Evolutionary conservation across 2,113 vertebrate species (phyloP).

Genomic region (Fulmarus glacialis): DNA sequence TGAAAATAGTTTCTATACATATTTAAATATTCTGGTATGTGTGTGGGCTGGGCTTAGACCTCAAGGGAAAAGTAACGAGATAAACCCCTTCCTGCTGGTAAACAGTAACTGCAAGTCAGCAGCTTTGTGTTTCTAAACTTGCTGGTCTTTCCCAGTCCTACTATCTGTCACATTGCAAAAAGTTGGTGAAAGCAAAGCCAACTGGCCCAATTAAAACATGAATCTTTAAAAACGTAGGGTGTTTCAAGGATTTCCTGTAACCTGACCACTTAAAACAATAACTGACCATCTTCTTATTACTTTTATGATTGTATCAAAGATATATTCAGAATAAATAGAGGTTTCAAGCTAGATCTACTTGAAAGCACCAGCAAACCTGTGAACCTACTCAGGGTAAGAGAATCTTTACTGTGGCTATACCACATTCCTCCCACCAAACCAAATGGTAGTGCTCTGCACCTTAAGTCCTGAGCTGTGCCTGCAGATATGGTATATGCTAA

Average conservation of each 20-base stretch:
- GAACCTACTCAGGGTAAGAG: not conserved
- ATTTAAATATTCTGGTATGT: constrained; percentile 1
- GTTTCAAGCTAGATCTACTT: not conserved
- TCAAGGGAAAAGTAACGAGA: constrained; percentile 4
- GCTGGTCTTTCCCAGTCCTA: not conserved
- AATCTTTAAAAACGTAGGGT: not conserved
- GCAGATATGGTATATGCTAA: accelerated
- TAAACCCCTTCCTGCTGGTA: not conserved
- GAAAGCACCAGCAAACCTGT: not conserved
- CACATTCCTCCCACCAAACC: not conserved
- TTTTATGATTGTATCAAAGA: not conserved
- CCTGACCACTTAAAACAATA: not conserved
- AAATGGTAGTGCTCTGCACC: accelerated
- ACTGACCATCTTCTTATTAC: not conserved
- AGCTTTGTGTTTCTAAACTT: not conserved
- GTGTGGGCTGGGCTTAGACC: not conserved
- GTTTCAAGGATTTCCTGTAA: not conserved
- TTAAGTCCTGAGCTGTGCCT: not conserved
- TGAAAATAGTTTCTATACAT: not conserved
- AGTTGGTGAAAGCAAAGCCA: not conserved
- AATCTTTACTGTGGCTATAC: not conserved
- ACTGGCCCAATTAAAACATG: not conserved
- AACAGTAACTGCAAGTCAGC: not conserved
- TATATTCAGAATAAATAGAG: not conserved
- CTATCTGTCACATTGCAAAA: not conserved